These are phyloP conservation scores for Xiphophorus couchianus DNA, from an alignment of 2,113 vertebrate genomes.

Conservation along the genomic window DNA sequence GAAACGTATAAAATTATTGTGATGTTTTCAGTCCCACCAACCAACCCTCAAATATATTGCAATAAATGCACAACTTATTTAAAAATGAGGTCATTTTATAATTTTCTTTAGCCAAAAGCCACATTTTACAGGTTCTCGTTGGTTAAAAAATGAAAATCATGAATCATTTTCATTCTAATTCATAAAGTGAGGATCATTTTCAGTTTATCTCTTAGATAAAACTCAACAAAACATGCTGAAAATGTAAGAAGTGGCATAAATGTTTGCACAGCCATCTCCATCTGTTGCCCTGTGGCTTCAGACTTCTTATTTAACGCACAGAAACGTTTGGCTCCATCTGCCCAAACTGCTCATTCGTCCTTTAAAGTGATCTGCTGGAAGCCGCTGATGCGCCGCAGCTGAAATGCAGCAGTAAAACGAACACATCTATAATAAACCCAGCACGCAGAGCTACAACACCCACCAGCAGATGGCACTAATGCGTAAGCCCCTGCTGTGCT, in stretches of 20 bases:
- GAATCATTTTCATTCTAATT: no score
- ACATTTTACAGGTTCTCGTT: no score
- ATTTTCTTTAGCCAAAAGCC: neutral
- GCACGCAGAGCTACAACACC: neutral
- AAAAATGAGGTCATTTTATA: neutral
- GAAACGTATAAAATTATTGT: no score
- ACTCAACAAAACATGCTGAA: neutral
- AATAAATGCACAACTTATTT: neutral
- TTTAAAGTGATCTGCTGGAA: neutral
- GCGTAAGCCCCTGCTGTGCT: conserved; percentile 17
- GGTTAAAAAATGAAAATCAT: no score
- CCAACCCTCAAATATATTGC: no score
- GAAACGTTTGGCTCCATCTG: no score
- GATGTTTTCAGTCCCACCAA: neutral
- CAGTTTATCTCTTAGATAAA: neutral
- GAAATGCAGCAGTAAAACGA: neutral
- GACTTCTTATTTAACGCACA: neutral
- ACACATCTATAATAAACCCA: neutral
- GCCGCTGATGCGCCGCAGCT: conserved; percentile 10
- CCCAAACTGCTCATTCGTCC: conserved; percentile 21
- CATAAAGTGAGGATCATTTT: neutral
- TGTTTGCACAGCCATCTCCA: neutral
- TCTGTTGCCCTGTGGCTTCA: neutral
- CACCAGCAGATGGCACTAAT: conserved; percentile 65
- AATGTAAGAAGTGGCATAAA: neutral